phyloP scores from a whole-genome alignment of 2,888 invertebrate genomes.

The Cataglyphis albicans region DNA sequence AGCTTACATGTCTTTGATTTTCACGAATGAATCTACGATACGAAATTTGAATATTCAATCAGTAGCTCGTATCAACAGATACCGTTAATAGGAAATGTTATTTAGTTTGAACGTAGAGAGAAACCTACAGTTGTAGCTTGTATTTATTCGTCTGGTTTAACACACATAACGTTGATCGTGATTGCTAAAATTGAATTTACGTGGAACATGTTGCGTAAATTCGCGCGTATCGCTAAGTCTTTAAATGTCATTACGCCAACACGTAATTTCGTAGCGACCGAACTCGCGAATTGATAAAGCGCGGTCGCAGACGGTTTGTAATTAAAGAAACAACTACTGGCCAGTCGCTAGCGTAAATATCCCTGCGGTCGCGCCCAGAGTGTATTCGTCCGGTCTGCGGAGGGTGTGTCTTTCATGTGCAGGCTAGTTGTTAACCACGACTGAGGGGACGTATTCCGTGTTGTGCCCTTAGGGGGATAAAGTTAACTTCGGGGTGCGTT shows the following conservation, averaged over 20 bases:
- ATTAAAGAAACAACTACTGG: slow-evolving; percentile 59
- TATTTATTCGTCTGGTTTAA: not conserved
- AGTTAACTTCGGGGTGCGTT: slow-evolving; percentile 41
- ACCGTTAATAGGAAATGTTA: not conserved
- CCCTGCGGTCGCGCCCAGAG: slow-evolving; percentile 53
- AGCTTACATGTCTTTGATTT: not conserved
- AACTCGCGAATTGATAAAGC: slow-evolving; percentile 8
- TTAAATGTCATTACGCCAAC: not conserved
- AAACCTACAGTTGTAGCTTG: not conserved
- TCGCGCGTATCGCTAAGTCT: not conserved
- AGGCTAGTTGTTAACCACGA: slow-evolving; percentile 57
- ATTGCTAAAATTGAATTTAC: not conserved
- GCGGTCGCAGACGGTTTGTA: not conserved
- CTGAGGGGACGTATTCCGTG: slow-evolving; percentile 28
- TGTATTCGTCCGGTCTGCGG: slow-evolving; percentile 14
- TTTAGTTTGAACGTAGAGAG: not conserved
- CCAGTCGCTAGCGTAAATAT: slow-evolving; percentile 50
- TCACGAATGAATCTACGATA: not conserved
- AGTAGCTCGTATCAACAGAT: not conserved
- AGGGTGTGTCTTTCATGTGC: slow-evolving; percentile 68
- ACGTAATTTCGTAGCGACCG: not conserved
- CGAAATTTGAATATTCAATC: not conserved
- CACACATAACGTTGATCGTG: not conserved
- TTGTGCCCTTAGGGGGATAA: slow-evolving; percentile 25
- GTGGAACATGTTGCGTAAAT: slow-evolving; percentile 3